Percentiles rank a stretch among this genome's conserved stretches.
Conservation (phyloP, 2,797 vertebrate genomes). For the Capromys pilorides region DNA sequence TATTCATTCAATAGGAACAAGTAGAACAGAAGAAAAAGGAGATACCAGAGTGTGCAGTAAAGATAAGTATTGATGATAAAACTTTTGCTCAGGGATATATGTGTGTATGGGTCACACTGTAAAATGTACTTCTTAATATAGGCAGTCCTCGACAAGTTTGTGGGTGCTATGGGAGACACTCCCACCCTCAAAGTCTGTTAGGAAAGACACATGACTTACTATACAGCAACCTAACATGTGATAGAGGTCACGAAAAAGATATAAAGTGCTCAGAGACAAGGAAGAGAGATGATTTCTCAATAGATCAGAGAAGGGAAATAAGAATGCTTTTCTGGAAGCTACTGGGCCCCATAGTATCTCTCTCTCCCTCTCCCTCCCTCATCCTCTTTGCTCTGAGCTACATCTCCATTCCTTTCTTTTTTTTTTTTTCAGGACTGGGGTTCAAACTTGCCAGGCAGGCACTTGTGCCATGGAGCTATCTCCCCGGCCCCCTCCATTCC, state of each 20-base stretch:
- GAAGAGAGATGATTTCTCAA: conserved; percentile 11
- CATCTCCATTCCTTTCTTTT: background rate
- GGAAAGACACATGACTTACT: background rate
- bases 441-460: no score
- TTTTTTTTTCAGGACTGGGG: no score
- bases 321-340: background rate
- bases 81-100: background rate
- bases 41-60: background rate
- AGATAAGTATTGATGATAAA: background rate
- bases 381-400: background rate
- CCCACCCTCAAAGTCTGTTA: conserved; percentile 36
- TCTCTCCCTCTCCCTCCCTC: background rate
- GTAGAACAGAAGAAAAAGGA: conserved; percentile 25
- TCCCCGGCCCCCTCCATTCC: no score
- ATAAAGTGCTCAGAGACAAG: background rate
- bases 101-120: background rate
- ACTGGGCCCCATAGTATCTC: background rate
- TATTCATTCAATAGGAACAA: no score
- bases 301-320: conserved; percentile 27
- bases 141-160: background rate
- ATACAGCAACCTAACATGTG: conserved; percentile 3
- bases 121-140: conserved; percentile 27
- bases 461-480: no score
- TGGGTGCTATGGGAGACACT: background rate
- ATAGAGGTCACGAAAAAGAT: conserved; percentile 4